Percentiles rank a stretch among this genome's conserved stretches.
These are phyloP conservation scores for Ostrea denselamellosa DNA, from an alignment of 1,140 invertebrate genomes.

Conservation along the genomic window DNA sequence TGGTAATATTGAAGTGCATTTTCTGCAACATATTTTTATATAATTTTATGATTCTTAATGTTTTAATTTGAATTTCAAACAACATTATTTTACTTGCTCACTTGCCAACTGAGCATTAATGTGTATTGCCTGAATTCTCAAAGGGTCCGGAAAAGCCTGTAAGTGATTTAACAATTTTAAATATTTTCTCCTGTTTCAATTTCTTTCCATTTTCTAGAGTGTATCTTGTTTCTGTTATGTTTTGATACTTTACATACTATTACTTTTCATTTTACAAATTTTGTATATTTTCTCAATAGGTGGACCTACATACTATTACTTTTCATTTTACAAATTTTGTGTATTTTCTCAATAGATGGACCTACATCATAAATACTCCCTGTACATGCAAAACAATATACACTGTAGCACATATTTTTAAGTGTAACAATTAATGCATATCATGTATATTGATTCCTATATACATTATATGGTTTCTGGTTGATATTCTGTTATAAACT, in stretches of 20 bases:
- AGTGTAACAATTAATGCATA: too few species aligned
- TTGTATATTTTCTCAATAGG: neutral
- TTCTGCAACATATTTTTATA: neutral
- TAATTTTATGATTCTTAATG: neutral
- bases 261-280: neutral
- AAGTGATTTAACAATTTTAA: neutral
- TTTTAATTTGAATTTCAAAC: neutral
- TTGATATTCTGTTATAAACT: too few species aligned
- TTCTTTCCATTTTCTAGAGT: neutral
- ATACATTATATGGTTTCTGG: too few species aligned
- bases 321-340: too few species aligned
- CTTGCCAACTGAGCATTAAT: neutral
- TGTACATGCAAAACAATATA: neutral
- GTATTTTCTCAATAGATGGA: neutral
- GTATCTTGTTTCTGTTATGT: neutral
- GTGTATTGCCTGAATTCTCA: neutral
- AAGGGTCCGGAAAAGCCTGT: constrained; percentile 23
- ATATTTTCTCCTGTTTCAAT: neutral
- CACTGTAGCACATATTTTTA: too few species aligned
- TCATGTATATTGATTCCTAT: too few species aligned
- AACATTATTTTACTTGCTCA: neutral
- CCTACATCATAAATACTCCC: neutral
- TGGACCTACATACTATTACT: neutral
- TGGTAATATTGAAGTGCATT: too few species aligned
- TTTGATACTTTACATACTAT: neutral